Evolutionary conservation across 2,888 invertebrate species (phyloP).

Genomic region (Tetranychus truncatus): DNA sequence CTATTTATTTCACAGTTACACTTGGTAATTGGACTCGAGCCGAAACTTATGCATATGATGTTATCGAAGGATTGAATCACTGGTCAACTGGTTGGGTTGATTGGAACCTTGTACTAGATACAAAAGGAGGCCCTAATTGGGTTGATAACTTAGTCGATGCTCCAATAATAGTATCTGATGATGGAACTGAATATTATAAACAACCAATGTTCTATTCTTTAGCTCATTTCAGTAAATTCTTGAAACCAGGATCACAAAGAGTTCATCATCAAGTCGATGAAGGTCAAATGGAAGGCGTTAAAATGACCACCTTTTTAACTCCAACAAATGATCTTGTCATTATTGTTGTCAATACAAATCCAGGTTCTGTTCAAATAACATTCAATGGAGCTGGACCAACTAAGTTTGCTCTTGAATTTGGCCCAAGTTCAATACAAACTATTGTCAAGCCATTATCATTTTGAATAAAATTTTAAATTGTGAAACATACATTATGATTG

Average conservation of each 20-base stretch:
- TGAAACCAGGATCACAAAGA: slow-evolving; percentile 27
- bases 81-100: slow-evolving; percentile 40
- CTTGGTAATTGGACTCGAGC: slow-evolving; percentile 45
- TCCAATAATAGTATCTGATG: slow-evolving; percentile 37
- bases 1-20: too few relatives aligned
- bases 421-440: not conserved
- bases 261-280: not conserved
- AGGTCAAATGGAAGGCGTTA: not conserved
- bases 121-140: slow-evolving; percentile 40
- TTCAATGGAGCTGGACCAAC: too few relatives aligned
- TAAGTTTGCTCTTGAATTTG: too few relatives aligned
- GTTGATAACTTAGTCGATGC: slow-evolving; percentile 39
- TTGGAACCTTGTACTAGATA: slow-evolving; percentile 40
- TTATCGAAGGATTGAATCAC: slow-evolving; percentile 36
- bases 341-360: slow-evolving; percentile 5
- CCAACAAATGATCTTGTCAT: not conserved
- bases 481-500: too few relatives aligned
- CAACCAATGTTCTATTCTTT: slow-evolving; percentile 42
- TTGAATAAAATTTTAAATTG: too few relatives aligned
- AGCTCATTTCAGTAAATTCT: slow-evolving; percentile 38
- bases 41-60: slow-evolving; percentile 40
- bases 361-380: not conserved
- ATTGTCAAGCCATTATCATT: not conserved
- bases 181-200: slow-evolving; percentile 37
- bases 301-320: not conserved